Base-by-base conservation (phyloP, 2,797 vertebrate species). In the Pogonophryne albipinna region DNA sequence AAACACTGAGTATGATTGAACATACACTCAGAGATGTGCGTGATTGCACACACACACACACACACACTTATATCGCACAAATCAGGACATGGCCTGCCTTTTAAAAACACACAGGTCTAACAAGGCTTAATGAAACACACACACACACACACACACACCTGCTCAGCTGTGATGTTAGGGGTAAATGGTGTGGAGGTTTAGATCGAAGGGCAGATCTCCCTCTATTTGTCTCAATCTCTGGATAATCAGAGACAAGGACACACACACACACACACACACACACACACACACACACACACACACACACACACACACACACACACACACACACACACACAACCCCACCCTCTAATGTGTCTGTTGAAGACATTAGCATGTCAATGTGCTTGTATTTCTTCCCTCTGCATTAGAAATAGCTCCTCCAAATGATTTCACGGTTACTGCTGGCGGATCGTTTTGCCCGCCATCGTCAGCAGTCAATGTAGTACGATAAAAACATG, bases 141-240 rank as follows among this genome's bases (percentile, higher is more conserved):
- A 19, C 44, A 71, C 45, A 11, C 44, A 14, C 46, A 19, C 44
- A 42, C 38, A 19, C 44, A 65, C 83, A 49, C 69, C 47, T 5
- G 41, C 61, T 66, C 64, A 53, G 71, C 79, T 85, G 77, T 81
- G 70, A 69, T 82, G 65, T 82, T 62, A 60, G 84, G 72, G 72
- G 80, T 89, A 87, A 89, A 85, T 59, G 80, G 80, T 76, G 78
- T 76, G 69, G 79, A 82, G 87, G 85, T 69, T 87, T 67, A 73
- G 82, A 87, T 76, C 76, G 82, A 78, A 91, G 85, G 87, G 80
- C 85, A 88, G 85, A 78, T 65, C 76, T 75, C 67, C 71, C 57
- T 79, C 87, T 59, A 89, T 94, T 92, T 90, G 91, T 93, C 90
- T 92, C 89, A 90, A 91, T 93, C 78, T 80, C 16, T 6, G 19